Conservation (phyloP, 2,888 invertebrate genomes). For the Tyria jacobaeae region DNA sequence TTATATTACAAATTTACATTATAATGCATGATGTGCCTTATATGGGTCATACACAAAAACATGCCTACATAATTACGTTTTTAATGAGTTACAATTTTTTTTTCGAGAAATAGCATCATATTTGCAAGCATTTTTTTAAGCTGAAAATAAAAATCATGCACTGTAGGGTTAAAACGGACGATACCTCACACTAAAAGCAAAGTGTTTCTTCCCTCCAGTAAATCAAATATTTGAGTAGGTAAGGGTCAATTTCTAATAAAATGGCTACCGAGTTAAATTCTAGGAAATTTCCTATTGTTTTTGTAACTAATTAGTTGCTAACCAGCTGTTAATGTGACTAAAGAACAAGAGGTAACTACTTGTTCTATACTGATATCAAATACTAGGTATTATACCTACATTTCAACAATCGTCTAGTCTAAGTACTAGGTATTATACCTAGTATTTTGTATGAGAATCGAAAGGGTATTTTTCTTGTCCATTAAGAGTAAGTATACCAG, state of each 20-base stretch:
- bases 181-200: background rate
- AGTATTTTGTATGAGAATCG: constrained; percentile 59
- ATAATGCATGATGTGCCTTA: no score
- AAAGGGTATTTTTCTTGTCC: constrained; percentile 70
- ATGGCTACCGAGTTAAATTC: constrained; percentile 17
- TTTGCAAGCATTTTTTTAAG: no score
- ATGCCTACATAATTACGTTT: no score
- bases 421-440: constrained; percentile 57
- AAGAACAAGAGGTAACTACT: no score
- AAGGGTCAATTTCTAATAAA: constrained; percentile 16
- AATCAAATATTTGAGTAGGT: constrained; percentile 18
- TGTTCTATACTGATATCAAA: no score
- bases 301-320: constrained; percentile 40
- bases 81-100: no score
- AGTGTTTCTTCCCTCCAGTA: background rate
- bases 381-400: no score
- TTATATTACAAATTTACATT: no score
- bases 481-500: constrained; percentile 57
- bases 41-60: no score
- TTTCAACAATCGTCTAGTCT: constrained; percentile 35
- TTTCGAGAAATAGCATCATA: no score
- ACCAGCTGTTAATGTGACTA: no score
- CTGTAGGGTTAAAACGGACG: constrained; percentile 1
- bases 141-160: no score
- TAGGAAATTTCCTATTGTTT: constrained; percentile 21